Base-by-base conservation (phyloP, 2,113 vertebrate species). In the Ascaphus truei region DNA sequence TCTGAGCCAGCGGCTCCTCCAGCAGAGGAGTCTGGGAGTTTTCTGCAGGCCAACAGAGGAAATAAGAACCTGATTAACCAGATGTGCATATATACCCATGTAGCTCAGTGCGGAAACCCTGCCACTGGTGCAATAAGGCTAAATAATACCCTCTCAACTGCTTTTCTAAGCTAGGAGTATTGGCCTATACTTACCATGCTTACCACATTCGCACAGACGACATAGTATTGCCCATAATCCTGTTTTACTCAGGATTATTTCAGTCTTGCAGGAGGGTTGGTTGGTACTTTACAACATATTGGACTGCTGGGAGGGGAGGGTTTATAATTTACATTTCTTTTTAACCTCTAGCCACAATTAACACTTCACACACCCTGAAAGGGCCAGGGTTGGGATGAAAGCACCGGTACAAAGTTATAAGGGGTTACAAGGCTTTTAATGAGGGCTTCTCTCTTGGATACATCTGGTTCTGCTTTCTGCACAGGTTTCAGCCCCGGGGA, bases 1-100 rank as follows among this genome's bases (percentile, higher is more conserved):
- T 98, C 86, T 91, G 91, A 72, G 90, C 79, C 73, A 88, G 88
- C 3, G 81, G 75, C 27, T 92, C 92, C 72, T 97, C 94, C 52
- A 93, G 86, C 72, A 83, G 73, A 7, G 93, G 91, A 13, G 92
- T 92, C 76, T 92, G 92, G 15, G 91, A 92, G 73, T 86, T 92
- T 79, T 96, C 96, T 99, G 85, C 1, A 5, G 71, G 13, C 41
- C 15, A 47, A 27, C 4, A 30, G 37, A 6, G 29, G 26, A 18
- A 30, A 41, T 30, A n/a, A 41, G 39, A 41, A n/a, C 15, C n/a
- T 41, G 12, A 41, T 41, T 2, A 41, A 41, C 3, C 37, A 4
- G 8, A 4, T 41, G 13, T n/a, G n/a, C n/a, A n/a, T n/a, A 16
- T 3, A 16, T 43, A 43, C 4, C 15, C 39, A 43, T 43, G 7